A percentile compares a stretch with the other conserved stretches of the same genome.
These are phyloP conservation scores for Eutolmus rufibarbis DNA, from an alignment of 2,888 invertebrate genomes.

Conservation along the genomic window DNA sequence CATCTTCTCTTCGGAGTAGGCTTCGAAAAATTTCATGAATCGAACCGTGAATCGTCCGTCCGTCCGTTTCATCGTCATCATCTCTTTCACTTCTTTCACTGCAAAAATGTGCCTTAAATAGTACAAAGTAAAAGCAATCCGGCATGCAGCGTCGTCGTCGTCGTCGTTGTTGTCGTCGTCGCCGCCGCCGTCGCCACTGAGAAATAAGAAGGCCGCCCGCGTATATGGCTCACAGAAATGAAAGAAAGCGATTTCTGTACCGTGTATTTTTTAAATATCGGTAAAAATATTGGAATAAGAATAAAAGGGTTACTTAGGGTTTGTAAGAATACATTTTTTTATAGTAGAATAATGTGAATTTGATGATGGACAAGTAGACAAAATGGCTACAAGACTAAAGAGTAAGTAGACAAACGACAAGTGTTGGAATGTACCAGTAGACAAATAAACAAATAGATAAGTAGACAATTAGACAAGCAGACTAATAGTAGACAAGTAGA, in stretches of 20 bases:
- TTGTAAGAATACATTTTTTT: too few species aligned
- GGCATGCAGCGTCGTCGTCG: background rate
- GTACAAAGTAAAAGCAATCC: conserved; percentile 35
- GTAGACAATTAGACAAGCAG: too few species aligned
- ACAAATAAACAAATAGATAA: too few species aligned
- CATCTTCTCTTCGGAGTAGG: background rate
- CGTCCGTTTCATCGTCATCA: background rate
- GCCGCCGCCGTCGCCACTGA: background rate
- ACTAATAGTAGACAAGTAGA: too few species aligned
- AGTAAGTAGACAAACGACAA: too few species aligned
- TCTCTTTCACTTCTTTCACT: conserved; percentile 33
- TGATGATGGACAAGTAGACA: too few species aligned
- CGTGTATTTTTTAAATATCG: background rate
- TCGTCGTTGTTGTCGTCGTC: background rate
- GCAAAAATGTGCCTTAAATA: conserved; percentile 36
- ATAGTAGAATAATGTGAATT: too few species aligned
- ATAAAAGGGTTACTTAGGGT: too few species aligned
- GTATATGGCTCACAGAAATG: background rate
- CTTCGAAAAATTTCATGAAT: background rate
- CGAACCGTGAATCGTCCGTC: background rate
- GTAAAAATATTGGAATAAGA: too few species aligned
- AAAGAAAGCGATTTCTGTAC: background rate
- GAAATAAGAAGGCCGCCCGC: background rate
- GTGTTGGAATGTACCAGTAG: too few species aligned
- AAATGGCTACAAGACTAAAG: too few species aligned